These are phyloP conservation scores for Zaprionus kolodkinae DNA, from an alignment of 1,140 invertebrate species.

Conservation along the genomic window DNA sequence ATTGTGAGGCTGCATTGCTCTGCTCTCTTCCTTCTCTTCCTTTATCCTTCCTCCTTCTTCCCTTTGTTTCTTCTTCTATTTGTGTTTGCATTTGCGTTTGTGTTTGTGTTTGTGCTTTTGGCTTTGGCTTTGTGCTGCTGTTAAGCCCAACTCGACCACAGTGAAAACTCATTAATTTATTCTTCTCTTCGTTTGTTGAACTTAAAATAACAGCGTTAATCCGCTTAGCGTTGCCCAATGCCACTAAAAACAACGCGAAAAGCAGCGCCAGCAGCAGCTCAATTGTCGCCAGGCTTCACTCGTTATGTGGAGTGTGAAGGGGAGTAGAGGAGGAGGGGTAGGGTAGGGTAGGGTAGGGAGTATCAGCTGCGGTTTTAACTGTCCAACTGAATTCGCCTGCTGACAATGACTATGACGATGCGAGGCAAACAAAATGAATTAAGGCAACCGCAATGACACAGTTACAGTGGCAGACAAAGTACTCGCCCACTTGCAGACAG, in stretches of 20 bases:
- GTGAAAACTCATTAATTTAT: slow-evolving; percentile 83
- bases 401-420: slow-evolving; percentile 66
- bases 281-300: slow-evolving; percentile 20
- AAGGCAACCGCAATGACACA: slow-evolving; percentile 81
- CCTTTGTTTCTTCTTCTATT: slow-evolving; percentile 3
- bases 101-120: slow-evolving; percentile 65
- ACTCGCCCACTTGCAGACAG: not conserved
- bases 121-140: slow-evolving; percentile 74
- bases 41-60: too few relatives aligned
- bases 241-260: slow-evolving; percentile 68
- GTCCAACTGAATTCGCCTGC: slow-evolving; percentile 36
- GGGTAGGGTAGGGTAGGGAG: not conserved
- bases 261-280: slow-evolving; percentile 43
- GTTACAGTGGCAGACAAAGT: slow-evolving; percentile 65
- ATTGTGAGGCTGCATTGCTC: slow-evolving; percentile 35
- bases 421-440: slow-evolving; percentile 81
- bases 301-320: not conserved
- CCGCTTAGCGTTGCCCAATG: slow-evolving; percentile 76
- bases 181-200: slow-evolving; percentile 81
- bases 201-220: slow-evolving; percentile 83
- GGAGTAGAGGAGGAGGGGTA: not conserved
- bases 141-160: slow-evolving; percentile 73
- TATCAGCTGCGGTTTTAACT: slow-evolving; percentile 54
- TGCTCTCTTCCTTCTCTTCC: not conserved
- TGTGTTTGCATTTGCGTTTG: slow-evolving; percentile 39